phyloP scores from a whole-genome alignment of 2,888 invertebrate species.

The Scelioninae gen. 1 region DNA sequence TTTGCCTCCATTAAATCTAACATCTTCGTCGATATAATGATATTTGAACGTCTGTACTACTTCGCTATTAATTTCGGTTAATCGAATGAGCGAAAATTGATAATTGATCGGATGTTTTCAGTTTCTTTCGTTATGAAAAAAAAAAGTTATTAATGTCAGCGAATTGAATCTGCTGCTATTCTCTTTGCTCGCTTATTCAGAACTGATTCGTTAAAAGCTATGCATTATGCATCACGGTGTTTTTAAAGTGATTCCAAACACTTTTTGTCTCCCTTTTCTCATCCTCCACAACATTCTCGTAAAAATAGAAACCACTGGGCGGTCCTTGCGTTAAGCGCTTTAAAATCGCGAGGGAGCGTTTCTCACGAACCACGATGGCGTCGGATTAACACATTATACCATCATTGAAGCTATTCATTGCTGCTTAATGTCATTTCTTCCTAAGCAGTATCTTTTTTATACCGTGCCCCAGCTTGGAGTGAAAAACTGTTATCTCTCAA shows the following conservation, averaged over 20 bases:
- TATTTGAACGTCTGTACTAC: too few species aligned
- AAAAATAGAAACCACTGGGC: conserved; percentile 71
- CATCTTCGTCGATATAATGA: too few species aligned
- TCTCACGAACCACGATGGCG: conserved; percentile 70
- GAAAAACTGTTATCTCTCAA: not conserved
- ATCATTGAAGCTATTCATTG: conserved; percentile 72
- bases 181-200: conserved; percentile 49
- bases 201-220: conserved; percentile 67
- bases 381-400: conserved; percentile 74
- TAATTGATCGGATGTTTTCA: conserved; percentile 13
- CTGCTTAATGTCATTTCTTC: conserved; percentile 65
- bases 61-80: conserved; percentile 20
- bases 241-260: conserved; percentile 71
- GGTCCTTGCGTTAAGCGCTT: conserved; percentile 74
- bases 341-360: conserved; percentile 74
- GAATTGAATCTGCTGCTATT: conserved; percentile 28
- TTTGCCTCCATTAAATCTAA: too few species aligned
- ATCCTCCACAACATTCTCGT: conserved; percentile 66
- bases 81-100: not conserved
- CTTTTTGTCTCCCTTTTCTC: conserved; percentile 69
- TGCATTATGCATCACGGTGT: conserved; percentile 69
- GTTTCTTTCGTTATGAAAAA: not conserved
- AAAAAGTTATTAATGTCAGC: conserved; percentile 39
- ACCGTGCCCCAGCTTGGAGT: not conserved
- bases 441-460: conserved; percentile 19